A percentile compares a stretch with the other conserved stretches of the same genome.
These are phyloP conservation scores for Trichosurus vulpecula DNA, from an alignment of 2,797 vertebrate genomes.

Conservation along the genomic window DNA sequence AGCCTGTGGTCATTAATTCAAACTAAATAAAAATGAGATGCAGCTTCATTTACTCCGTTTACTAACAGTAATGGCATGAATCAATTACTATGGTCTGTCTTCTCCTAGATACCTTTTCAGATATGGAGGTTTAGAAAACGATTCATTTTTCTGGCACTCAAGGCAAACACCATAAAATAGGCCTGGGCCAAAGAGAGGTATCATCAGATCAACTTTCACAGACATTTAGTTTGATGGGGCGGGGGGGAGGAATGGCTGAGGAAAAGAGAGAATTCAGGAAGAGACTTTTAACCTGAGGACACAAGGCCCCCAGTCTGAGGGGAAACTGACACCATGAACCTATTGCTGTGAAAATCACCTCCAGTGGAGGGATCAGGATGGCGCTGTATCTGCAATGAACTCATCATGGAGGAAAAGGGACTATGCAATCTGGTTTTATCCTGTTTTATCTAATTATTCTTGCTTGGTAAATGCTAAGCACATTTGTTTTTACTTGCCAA, in stretches of 20 bases:
- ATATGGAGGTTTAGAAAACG: background rate
- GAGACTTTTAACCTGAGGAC: background rate
- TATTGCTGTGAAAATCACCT: background rate
- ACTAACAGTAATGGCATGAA: background rate
- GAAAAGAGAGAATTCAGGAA: background rate
- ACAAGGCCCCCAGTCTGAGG: background rate
- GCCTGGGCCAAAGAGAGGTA: background rate
- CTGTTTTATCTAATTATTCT: background rate
- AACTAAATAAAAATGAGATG: background rate
- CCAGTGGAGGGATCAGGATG: background rate
- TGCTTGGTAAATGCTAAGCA: background rate
- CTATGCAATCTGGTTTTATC: background rate
- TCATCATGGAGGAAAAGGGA: background rate
- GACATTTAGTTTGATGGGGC: background rate
- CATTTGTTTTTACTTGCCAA: background rate
- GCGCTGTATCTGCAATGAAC: background rate
- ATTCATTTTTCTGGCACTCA: background rate
- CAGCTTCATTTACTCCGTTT: slow-evolving; percentile 8
- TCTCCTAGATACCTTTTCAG: background rate
- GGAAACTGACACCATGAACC: background rate
- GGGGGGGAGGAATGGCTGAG: too few species aligned
- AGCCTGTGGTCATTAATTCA: background rate
- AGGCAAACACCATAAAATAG: background rate
- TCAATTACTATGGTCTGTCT: background rate
- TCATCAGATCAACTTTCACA: background rate